Conservation (phyloP, 1,140 invertebrate genomes). For the Amphibalanus amphitrite region DNA sequence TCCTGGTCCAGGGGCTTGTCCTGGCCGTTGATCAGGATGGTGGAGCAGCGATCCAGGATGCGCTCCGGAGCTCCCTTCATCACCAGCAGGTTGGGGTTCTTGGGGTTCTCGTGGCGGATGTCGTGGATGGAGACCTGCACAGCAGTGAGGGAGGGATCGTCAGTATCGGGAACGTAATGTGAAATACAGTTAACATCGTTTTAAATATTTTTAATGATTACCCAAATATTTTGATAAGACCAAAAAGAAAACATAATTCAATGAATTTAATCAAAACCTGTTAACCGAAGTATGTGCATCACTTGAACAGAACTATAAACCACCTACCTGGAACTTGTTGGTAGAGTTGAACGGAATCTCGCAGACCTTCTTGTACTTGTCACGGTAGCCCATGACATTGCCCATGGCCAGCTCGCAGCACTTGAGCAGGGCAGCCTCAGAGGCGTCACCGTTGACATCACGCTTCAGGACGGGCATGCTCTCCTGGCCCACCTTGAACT, state of each 20-base stretch:
- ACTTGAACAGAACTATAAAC: no score
- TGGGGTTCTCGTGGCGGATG: slow-evolving; percentile 67
- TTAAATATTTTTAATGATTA: no score
- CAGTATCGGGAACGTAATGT: no score
- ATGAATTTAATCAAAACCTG: no score
- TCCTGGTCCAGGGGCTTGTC: slow-evolving; percentile 88
- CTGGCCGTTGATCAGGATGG: slow-evolving; percentile 91
- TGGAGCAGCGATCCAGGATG: slow-evolving; percentile 86
- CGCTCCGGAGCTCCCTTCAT: slow-evolving; percentile 99
- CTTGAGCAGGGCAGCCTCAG: slow-evolving; percentile 87
- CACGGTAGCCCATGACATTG: slow-evolving; percentile 73
- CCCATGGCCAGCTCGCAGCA: slow-evolving; percentile 90
- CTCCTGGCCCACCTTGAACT: slow-evolving; percentile 89
- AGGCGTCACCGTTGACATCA: slow-evolving; percentile 64
- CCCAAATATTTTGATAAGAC: no score
- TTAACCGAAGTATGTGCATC: no score
- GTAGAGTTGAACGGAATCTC: slow-evolving; percentile 99
- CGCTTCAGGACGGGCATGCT: slow-evolving; percentile 79
- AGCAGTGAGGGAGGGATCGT: no score
- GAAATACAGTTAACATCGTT: no score
- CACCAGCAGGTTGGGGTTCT: slow-evolving; percentile 66
- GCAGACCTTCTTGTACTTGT: slow-evolving; percentile 83
- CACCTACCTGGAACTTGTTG: slow-evolving; percentile 75
- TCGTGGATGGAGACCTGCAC: slow-evolving; percentile 78
- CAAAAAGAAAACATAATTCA: no score